Evolutionary conservation across 2,797 vertebrate genomes (phyloP).

Genomic region (Poeciliopsis paucimaculata): DNA sequence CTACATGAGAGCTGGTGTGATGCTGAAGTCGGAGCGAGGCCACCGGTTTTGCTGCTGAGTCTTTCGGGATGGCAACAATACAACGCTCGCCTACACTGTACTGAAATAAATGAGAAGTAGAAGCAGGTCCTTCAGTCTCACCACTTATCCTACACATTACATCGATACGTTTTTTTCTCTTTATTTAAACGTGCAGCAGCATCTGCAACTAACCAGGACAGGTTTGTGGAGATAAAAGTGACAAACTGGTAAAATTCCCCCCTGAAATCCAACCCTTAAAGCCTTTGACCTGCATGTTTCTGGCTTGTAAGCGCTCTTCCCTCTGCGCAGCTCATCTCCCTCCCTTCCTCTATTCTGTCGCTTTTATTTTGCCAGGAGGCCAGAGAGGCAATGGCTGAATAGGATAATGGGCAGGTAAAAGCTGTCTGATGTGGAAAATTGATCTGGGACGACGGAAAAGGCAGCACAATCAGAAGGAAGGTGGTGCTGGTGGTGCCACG

Average conservation of each 20-base stretch:
- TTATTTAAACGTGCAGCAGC: background rate
- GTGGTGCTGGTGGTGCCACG: constrained; percentile 13
- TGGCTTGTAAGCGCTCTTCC: constrained; percentile 28
- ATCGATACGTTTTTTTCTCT: background rate
- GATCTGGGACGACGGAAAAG: constrained; percentile 67
- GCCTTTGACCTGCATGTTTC: constrained; percentile 24
- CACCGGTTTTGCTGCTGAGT: constrained; percentile 24
- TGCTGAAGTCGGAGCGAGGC: background rate
- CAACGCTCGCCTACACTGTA: constrained; percentile 47
- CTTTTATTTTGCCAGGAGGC: constrained; percentile 45
- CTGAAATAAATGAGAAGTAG: constrained; percentile 24
- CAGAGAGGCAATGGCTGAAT: constrained; percentile 57
- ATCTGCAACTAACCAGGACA: background rate
- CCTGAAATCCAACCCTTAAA: constrained; percentile 24
- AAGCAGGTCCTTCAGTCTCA: constrained; percentile 18
- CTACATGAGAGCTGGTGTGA: constrained; percentile 12
- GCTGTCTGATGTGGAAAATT: constrained; percentile 69
- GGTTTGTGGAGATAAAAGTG: background rate
- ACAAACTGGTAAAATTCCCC: background rate
- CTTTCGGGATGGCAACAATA: constrained; percentile 35
- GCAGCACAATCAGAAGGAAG: constrained; percentile 58
- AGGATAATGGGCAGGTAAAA: constrained; percentile 72
- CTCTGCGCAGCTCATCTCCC: constrained; percentile 27
- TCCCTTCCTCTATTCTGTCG: constrained; percentile 10
- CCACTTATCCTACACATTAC: constrained; percentile 16